phyloP scores from a whole-genome alignment of 2,113 vertebrate species.

The Tichodroma muraria region DNA sequence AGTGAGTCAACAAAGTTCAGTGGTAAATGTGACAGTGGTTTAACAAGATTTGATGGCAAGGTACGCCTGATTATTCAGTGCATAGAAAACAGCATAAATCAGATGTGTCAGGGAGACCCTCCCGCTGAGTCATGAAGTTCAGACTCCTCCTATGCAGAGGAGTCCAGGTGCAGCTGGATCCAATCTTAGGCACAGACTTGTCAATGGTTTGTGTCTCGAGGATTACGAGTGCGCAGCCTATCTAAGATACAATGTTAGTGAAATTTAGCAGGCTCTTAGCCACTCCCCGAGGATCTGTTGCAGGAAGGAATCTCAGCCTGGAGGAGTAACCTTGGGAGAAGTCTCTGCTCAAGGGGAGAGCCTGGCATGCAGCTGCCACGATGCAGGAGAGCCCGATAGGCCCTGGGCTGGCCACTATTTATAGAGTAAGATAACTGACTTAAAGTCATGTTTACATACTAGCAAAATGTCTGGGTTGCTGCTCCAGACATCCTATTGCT shows the following conservation, averaged over 20 bases:
- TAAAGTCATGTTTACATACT: neutral
- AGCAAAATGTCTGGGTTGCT: neutral
- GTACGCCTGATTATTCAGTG: neutral
- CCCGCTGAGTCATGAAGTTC: neutral
- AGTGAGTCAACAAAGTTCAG: neutral
- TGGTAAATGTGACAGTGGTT: neutral
- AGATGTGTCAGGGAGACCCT: neutral
- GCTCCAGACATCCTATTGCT: neutral
- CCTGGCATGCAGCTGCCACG: neutral
- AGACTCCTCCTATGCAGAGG: neutral
- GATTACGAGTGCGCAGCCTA: neutral
- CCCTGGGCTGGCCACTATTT: neutral
- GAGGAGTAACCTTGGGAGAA: neutral
- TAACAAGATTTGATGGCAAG: neutral
- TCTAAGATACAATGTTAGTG: neutral
- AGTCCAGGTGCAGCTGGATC: neutral
- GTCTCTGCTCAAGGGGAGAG: neutral
- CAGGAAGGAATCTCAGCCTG: neutral
- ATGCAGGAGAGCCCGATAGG: neutral
- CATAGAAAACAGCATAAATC: neutral
- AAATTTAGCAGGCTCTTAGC: neutral
- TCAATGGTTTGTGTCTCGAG: neutral
- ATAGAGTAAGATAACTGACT: neutral
- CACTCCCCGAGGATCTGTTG: neutral
- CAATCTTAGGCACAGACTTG: neutral